A percentile compares a stretch with the other conserved stretches of the same genome.
Evolutionary conservation across 2,797 vertebrate genomes (phyloP).

Genomic region (Oreonectes daqikongensis): DNA sequence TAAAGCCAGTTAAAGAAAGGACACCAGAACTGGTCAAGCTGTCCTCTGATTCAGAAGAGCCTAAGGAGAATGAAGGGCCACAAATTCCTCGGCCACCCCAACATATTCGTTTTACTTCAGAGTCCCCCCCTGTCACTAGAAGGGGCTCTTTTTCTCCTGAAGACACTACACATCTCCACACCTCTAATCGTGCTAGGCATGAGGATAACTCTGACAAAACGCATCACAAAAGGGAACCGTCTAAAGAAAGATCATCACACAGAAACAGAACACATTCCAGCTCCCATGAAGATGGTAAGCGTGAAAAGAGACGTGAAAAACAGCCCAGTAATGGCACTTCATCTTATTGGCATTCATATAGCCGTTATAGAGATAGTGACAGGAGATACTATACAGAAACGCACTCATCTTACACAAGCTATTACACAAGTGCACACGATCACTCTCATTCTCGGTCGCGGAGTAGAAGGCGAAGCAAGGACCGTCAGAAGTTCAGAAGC

Average conservation of each 20-base stretch:
- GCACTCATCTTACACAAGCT: slow-evolving; percentile 62
- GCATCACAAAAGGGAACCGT: slow-evolving; percentile 63
- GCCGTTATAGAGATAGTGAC: slow-evolving; percentile 71
- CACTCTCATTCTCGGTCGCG: slow-evolving; percentile 52
- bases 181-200: background rate
- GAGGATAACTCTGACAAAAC: background rate
- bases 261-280: slow-evolving; percentile 73
- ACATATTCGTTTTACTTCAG: slow-evolving; percentile 75
- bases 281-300: slow-evolving; percentile 66
- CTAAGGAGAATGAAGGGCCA: slow-evolving; percentile 70
- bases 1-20: slow-evolving; percentile 87
- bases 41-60: slow-evolving; percentile 88
- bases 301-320: slow-evolving; percentile 73
- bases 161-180: slow-evolving; percentile 41
- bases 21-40: slow-evolving; percentile 93
- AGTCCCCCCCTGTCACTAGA: slow-evolving; percentile 62
- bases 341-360: slow-evolving; percentile 72
- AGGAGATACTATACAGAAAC: slow-evolving; percentile 60
- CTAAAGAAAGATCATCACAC: slow-evolving; percentile 65
- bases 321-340: slow-evolving; percentile 55
- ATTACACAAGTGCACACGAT: slow-evolving; percentile 47
- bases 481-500: slow-evolving; percentile 41
- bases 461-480: slow-evolving; percentile 62
- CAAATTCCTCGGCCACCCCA: slow-evolving; percentile 70
- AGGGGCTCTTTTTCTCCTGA: slow-evolving; percentile 21